Conservation (phyloP, 2,888 invertebrate genomes). For the Oxycera nigricornis region DNA sequence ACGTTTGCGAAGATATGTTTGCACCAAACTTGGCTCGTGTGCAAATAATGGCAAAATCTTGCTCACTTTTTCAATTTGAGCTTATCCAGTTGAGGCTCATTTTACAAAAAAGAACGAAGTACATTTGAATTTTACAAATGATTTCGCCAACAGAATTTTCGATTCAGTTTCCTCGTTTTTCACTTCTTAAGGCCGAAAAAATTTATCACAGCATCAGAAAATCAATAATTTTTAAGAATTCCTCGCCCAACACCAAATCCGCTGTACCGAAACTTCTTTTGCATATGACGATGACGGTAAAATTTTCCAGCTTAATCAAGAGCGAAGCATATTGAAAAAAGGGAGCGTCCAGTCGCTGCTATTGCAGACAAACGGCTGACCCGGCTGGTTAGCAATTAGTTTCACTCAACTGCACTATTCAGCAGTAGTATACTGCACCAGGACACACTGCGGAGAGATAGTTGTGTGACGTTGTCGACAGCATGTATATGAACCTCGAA, state of each 20-base stretch:
- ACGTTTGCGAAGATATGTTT: conserved; percentile 55
- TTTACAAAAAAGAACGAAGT: neutral
- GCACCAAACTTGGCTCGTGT: neutral
- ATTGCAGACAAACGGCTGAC: conserved; percentile 40
- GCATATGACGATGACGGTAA: conserved; percentile 4
- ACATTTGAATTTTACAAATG: too few relatives aligned
- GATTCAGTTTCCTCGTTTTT: neutral
- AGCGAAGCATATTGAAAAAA: conserved; percentile 8
- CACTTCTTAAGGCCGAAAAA: too few relatives aligned
- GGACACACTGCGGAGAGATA: conserved; percentile 41
- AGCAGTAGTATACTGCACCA: conserved; percentile 40
- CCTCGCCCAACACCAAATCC: too few relatives aligned
- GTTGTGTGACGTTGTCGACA: conserved; percentile 29
- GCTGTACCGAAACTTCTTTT: neutral
- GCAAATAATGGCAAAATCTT: neutral
- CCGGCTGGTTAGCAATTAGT: conserved; percentile 45
- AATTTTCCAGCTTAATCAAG: conserved; percentile 26
- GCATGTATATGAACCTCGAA: conserved; percentile 32
- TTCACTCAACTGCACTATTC: conserved; percentile 46
- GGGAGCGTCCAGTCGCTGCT: conserved; percentile 23
- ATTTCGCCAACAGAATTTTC: neutral
- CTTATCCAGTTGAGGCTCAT: neutral
- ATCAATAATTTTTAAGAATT: too few relatives aligned
- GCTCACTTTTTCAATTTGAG: neutral
- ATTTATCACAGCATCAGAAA: too few relatives aligned